Evolutionary conservation across 2,888 invertebrate species (phyloP).

Genomic region (Tenthredo distinguenda): DNA sequence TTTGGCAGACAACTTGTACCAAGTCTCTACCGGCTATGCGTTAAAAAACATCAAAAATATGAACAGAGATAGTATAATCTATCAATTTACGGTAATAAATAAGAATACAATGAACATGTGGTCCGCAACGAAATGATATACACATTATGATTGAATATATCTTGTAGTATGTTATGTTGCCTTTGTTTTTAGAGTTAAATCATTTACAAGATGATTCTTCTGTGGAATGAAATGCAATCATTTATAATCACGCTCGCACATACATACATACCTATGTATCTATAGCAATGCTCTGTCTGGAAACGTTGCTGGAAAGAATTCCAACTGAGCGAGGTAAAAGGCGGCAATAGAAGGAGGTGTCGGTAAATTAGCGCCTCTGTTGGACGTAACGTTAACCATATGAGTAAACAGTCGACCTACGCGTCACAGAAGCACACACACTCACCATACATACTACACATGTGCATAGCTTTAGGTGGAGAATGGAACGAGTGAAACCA

Average conservation of each 20-base stretch:
- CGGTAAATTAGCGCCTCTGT: conserved; percentile 19
- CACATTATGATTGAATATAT: background rate
- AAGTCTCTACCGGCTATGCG: background rate
- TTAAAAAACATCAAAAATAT: background rate
- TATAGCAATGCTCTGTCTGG: too few relatives aligned
- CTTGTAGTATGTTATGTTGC: background rate
- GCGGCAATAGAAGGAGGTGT: background rate
- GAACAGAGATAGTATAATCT: background rate
- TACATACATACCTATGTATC: too few relatives aligned
- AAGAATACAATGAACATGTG: background rate
- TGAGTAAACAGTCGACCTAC: conserved; percentile 20
- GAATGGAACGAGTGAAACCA: conserved; percentile 17
- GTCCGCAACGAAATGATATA: background rate
- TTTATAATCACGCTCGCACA: background rate
- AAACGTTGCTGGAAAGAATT: background rate
- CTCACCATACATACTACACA: background rate
- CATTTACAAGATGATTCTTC: background rate
- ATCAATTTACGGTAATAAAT: background rate
- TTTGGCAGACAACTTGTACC: background rate
- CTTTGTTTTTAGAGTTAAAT: background rate
- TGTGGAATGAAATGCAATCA: background rate
- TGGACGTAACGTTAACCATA: background rate
- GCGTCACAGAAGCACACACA: background rate
- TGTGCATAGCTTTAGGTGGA: conserved; percentile 17
- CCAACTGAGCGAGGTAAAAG: background rate